A percentile compares a stretch with the other conserved stretches of the same genome.
Evolutionary conservation across 2,113 vertebrate species (phyloP).

Genomic region (Halichoerus grypus): DNA sequence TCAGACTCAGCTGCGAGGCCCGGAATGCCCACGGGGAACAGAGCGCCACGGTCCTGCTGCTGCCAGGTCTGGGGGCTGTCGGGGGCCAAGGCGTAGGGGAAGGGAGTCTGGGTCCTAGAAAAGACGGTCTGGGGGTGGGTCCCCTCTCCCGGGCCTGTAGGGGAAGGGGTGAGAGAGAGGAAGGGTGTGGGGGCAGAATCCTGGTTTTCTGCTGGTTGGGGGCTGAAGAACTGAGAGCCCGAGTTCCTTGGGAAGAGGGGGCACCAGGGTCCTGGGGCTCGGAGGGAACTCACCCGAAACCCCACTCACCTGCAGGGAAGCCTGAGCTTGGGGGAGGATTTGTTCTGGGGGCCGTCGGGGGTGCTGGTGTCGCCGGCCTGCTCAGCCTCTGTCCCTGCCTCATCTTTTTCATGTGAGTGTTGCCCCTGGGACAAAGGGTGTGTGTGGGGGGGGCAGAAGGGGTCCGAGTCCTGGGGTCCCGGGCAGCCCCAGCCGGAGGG

Average conservation of each 20-base stretch:
- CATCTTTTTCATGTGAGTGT: constrained; percentile 4
- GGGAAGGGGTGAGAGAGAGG: background rate
- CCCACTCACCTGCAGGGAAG: background rate
- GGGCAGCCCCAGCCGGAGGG: background rate
- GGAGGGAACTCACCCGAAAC: background rate
- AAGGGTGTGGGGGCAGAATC: background rate
- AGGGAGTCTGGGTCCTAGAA: background rate
- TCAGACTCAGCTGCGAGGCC: background rate
- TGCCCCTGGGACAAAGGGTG: accelerated
- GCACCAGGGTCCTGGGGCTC: background rate
- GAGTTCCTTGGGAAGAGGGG: background rate
- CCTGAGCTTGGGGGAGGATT: background rate
- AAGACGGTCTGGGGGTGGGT: background rate
- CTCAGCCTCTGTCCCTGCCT: background rate
- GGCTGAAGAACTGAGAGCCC: background rate
- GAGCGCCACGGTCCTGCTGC: background rate
- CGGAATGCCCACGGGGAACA: accelerated
- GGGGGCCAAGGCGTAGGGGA: background rate
- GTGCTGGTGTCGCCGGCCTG: background rate
- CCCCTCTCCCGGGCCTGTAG: no score
- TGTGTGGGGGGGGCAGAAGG: background rate
- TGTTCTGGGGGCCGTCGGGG: background rate
- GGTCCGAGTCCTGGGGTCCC: background rate
- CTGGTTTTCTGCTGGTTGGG: background rate
- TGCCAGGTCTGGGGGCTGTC: constrained; percentile 33